Evolutionary conservation across 2,888 invertebrate species (phyloP), one percentile per base, ranked within the genome.

Genomic region (Lymantria dispar): DNA sequence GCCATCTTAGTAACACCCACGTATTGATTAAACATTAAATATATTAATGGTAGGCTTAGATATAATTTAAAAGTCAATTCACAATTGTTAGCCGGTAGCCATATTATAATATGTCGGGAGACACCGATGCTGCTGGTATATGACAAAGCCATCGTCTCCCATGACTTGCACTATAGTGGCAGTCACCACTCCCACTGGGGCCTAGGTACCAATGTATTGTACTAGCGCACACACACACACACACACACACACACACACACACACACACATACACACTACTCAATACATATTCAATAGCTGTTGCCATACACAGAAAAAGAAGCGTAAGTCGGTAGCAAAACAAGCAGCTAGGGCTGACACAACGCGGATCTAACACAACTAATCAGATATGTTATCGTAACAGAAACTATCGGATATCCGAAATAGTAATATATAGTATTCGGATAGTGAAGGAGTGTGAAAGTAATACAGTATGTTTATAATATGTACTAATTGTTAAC

Each of bases 251-350:
- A 36, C 39, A 40, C 33, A 33, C 31, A 29, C 37, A 45, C 37
- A 40, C 45, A 44, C 14, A n/a, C 42, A 43, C 29, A 37, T 40
- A 30, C 8, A 48, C 50, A 44, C 10, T 33, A 41, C 57, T 51
- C 52, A 51, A 55, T 57, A 62, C 57, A 56, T 57, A 64, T 56
- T 56, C 64, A 65, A 61, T 59, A 62, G 59, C 58, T 59, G 65
- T 61, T 62, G 45, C 38, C 58, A 50, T 36, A 47, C 31, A 50
- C 66, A 74, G 69, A 74, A 72, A 78, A 74, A 78, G 74, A 78
- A 70, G 79, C 79, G 83, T 82, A 83, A 80, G 79, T 56, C 76
- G 55, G 82, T 78, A 78, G 82, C 82, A 59, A 68, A 68, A 74
- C 75, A 71, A 63, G 54, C 43, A n/a, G 13, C 14, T 71, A 82